Percentiles rank a stretch among this genome's conserved stretches.
phyloP scores from a whole-genome alignment of 2,113 vertebrate species.

The Chunga burmeisteri region DNA sequence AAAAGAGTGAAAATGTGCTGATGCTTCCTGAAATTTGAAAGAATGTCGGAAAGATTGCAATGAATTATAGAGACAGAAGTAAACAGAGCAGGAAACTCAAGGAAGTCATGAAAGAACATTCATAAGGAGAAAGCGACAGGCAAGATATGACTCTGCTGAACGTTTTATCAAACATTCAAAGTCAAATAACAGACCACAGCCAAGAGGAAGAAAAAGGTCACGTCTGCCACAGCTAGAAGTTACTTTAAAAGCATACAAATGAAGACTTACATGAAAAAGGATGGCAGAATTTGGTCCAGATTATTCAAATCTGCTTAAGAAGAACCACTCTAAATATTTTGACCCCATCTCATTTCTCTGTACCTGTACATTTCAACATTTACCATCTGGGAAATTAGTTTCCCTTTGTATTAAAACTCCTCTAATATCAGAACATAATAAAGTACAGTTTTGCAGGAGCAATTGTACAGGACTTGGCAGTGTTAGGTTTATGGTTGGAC shows the following conservation, averaged over 20 bases:
- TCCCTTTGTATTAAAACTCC: neutral
- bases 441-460: neutral
- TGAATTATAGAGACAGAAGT: conserved; percentile 40
- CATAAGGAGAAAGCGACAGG: neutral
- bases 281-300: neutral
- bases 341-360: neutral
- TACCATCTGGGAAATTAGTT: neutral
- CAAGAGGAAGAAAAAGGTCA: neutral
- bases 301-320: neutral
- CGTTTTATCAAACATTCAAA: conserved; percentile 4
- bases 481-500: neutral
- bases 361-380: neutral
- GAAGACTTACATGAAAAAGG: neutral
- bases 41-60: neutral
- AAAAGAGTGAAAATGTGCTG: conserved; percentile 47
- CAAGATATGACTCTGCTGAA: neutral
- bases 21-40: conserved; percentile 44
- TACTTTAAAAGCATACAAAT: neutral
- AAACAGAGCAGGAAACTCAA: conserved; percentile 32
- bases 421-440: neutral
- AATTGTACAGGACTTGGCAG: neutral
- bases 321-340: neutral
- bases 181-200: neutral
- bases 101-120: conserved; percentile 24
- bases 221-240: neutral